Base-by-base conservation (phyloP, 2,113 vertebrate species). In the Perccottus glenii region DNA sequence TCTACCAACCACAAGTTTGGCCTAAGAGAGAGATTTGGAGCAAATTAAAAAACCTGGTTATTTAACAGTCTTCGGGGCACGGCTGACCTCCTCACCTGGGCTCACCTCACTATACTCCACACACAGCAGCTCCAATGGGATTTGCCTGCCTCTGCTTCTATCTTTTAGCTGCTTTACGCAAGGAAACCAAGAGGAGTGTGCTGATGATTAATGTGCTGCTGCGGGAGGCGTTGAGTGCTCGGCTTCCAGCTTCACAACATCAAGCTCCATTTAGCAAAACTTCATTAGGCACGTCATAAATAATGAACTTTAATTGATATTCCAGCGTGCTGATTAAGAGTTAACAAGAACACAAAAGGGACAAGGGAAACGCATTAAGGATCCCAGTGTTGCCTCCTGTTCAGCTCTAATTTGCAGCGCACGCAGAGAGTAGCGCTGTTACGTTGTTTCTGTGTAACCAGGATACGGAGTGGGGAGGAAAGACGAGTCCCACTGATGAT, bases 291-390 rank as follows among this genome's bases (percentile, higher is more conserved):
- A 3, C 69, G 70, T 82, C 81, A 84, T 73, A 82, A 89, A 86
- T 82, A 84, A 88, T 86, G 59, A 78, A 78, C 78, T 80, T 80
- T 75, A 88, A 87, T 72, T 83, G 82, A 88, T 79, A 78, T 64
- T 71, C 67, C 27, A 53, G 70, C 43, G 38, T 43, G 46, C 70
- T 87, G 80, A 86, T 88, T 81, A 87, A 78, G 75, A 77, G 62
- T 85, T 79, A 75, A 73, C 73, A 58, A 53, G 67, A 82, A 75
- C 68, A 81, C 83, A 78, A 77, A 35, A 27, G 56, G 60, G 64
- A 82, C 84, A 67, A 42, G 56, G 60, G 60, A 73, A 86, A 63
- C 43, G 83, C 83, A 67, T 81, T 86, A 53, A 75, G 68, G 1
- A 7, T 35, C 32, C 36, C 15, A 1, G 35, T 0, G 71, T 70